Evolutionary conservation across 30 jellyfish, hydroid and myxozoan genomes (phyloP).

Genomic region (Thelohanellus kitauei): DNA sequence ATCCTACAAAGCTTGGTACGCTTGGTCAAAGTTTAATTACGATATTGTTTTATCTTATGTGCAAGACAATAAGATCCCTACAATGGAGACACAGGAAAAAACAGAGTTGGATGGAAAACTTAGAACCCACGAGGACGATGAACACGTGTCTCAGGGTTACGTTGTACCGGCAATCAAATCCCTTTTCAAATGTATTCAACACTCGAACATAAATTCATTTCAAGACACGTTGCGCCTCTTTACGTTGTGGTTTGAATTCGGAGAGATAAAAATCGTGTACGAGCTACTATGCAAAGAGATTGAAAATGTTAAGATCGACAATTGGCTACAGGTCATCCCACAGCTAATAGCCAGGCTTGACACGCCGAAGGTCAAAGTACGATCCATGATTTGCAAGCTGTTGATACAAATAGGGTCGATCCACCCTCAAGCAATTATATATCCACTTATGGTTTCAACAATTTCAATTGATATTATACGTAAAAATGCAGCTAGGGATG

Average conservation of each 20-base stretch:
- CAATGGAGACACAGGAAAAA: neutral
- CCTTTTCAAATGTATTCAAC: constrained; percentile 43
- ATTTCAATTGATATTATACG: constrained; percentile 49
- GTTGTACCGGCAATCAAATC: constrained; percentile 87
- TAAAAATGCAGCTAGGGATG: constrained; percentile 40
- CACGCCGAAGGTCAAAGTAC: constrained; percentile 52
- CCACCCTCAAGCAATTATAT: constrained; percentile 96
- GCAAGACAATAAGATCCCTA: constrained; percentile 7
- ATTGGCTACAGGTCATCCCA: constrained; percentile 94
- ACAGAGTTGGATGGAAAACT: neutral
- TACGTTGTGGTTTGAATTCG: constrained; percentile 83
- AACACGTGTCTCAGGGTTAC: constrained; percentile 23
- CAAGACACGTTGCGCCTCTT: constrained; percentile 71
- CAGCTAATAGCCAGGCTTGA: constrained; percentile 83
- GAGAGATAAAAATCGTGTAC: constrained; percentile 35
- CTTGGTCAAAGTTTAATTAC: constrained; percentile 78
- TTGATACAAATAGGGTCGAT: constrained; percentile 67
- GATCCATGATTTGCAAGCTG: constrained; percentile 40
- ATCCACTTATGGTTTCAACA: constrained; percentile 76
- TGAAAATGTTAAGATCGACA: constrained; percentile 51
- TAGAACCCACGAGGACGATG: constrained; percentile 5
- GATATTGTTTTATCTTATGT: constrained; percentile 68
- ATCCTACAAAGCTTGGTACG: constrained; percentile 39
- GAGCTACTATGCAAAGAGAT: constrained; percentile 58
- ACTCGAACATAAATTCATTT: constrained; percentile 31